Conservation (phyloP, 1,140 invertebrate genomes). For the Caerostris darwini region DNA sequence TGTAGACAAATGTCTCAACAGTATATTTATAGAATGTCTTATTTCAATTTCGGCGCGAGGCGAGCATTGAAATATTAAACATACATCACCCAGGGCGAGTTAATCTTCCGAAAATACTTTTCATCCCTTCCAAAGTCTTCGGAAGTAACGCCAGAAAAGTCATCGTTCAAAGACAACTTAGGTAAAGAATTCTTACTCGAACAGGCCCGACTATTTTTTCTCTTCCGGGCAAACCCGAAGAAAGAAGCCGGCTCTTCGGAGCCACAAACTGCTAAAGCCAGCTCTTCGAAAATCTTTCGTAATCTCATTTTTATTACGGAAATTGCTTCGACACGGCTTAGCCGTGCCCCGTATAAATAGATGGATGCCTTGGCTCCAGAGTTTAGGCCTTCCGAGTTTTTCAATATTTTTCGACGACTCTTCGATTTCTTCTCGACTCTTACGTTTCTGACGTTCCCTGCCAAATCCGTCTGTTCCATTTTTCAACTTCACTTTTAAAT, state of each 20-base stretch:
- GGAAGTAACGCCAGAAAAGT: not conserved
- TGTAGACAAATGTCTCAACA: too few relatives aligned
- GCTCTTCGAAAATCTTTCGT: conserved; percentile 60
- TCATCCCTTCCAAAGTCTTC: not conserved
- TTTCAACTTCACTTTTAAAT: conserved; percentile 48
- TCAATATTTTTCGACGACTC: conserved; percentile 33
- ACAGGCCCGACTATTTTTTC: not conserved
- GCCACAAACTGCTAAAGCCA: conserved; percentile 54
- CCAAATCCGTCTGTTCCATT: conserved; percentile 61
- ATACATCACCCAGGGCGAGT: not conserved
- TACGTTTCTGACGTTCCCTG: conserved; percentile 8
- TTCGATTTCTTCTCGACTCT: conserved; percentile 23
- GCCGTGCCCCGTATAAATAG: conserved; percentile 2
- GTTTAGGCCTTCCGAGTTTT: conserved; percentile 43
- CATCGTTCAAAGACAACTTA: conserved; percentile 35
- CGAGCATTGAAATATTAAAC: not conserved
- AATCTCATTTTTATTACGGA: conserved; percentile 72
- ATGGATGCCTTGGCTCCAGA: conserved; percentile 22
- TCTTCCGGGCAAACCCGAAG: not conserved
- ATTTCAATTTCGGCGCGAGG: too few relatives aligned
- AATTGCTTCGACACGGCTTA: conserved; percentile 56
- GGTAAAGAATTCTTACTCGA: not conserved
- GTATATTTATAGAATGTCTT: too few relatives aligned
- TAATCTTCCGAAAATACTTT: not conserved
- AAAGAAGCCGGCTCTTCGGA: too few relatives aligned